Evolutionary conservation across 2,797 vertebrate species (phyloP), one percentile per base, ranked within the genome.

Genomic region (Linurgus olivaceus): DNA sequence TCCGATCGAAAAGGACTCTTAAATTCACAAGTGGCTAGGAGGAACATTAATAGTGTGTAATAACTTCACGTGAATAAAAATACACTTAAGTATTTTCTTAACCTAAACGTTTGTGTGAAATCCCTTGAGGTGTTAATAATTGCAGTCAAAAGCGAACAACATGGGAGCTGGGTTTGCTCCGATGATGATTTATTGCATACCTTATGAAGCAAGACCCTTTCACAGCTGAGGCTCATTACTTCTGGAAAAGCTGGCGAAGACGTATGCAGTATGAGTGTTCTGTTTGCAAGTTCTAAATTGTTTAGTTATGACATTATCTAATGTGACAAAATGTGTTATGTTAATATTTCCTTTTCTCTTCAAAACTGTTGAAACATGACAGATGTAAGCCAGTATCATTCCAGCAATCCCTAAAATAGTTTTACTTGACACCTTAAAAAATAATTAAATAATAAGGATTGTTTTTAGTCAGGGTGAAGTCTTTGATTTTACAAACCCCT

Each of bases 261-360:
- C 77, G 94, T 95, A 88, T 88, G 78, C 84, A 95, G 72, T 96
- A 78, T 81, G 96, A 97, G 62, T 92, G 87, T 92, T 97, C 95
- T 96, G 91, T 97, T 97, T 97, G 93, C 93, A 97, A 96, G 87
- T 75, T 96, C 94, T 94, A 89, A 95, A 80, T 97, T 97, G 97
- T 97, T 98, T 97, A 94, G 94, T 95, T 97, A 97, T 97, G 96
- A 96, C 94, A 98, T 91, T 97, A 97, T 96, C 94, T 97, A 93
- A 97, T 95, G 90, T 97, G 97, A 97, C 95, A 96, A 97, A 97
- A 96, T 96, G 89, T 94, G 76, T 96, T 97, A 93, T 73, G 83
- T 93, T 96, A 94, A 84, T 97, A 96, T 97, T 97, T 97, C 88
- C 76, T 96, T 96, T 96, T 97, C 81, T 87, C 88, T 93, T 97